A percentile compares a stretch with the other conserved stretches of the same genome.
These are phyloP conservation scores for Dromiciops gliroides DNA, from an alignment of 2,113 vertebrate species.

Conservation along the genomic window DNA sequence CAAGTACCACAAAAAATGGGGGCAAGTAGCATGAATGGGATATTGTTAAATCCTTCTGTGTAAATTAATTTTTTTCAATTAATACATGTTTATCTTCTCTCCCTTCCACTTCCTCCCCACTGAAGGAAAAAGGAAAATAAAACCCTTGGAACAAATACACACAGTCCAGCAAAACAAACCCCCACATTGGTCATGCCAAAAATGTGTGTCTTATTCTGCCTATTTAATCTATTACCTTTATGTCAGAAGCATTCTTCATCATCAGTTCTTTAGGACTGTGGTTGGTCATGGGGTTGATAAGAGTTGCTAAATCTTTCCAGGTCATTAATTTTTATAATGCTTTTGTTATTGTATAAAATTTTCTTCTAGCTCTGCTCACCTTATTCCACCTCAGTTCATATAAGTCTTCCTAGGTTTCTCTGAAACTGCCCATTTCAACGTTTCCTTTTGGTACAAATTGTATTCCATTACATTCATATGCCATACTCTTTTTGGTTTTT, in stretches of 20 bases:
- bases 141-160: background rate
- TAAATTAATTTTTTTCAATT: background rate
- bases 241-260: background rate
- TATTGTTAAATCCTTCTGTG: background rate
- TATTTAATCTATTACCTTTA: background rate
- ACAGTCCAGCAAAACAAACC: background rate
- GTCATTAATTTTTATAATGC: background rate
- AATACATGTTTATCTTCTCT: background rate
- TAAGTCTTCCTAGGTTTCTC: background rate
- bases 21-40: background rate
- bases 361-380: background rate
- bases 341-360: background rate
- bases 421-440: background rate
- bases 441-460: background rate
- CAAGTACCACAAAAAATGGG: background rate
- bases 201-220: background rate
- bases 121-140: background rate
- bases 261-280: background rate
- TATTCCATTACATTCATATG: no score
- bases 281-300: background rate
- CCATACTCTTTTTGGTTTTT: no score
- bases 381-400: background rate
- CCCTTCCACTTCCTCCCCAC: background rate
- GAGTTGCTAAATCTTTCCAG: background rate
- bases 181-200: background rate